Conservation (phyloP, 2,797 vertebrate species). For the Sebastes diaconus region DNA sequence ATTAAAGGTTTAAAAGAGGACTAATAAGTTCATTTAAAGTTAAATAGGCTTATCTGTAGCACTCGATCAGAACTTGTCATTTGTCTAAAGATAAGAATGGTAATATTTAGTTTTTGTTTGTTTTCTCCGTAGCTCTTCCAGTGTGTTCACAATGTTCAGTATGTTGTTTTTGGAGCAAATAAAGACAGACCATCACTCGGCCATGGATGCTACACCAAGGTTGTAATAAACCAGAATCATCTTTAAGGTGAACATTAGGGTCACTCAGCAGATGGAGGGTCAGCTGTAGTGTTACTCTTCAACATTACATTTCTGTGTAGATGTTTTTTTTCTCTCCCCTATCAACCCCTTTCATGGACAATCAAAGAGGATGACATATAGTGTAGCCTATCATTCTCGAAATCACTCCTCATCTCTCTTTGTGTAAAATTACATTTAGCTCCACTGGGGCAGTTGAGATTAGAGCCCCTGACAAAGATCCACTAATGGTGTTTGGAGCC, state of each 20-base stretch:
- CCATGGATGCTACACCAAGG: not conserved
- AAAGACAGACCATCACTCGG: not conserved
- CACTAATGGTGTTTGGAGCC: slow-evolving; percentile 60
- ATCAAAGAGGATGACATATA: slow-evolving; percentile 19
- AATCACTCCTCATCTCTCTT: slow-evolving; percentile 18
- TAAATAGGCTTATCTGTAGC: no score
- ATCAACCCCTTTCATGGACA: slow-evolving; percentile 1
- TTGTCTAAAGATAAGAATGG: no score
- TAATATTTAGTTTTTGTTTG: no score
- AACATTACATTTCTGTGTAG: not conserved
- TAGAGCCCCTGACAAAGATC: slow-evolving; percentile 57
- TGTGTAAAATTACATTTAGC: slow-evolving; percentile 51
- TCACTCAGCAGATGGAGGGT: slow-evolving; percentile 1
- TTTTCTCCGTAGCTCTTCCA: no score
- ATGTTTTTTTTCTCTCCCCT: not conserved
- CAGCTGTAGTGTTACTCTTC: not conserved
- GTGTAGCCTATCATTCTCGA: slow-evolving; percentile 10
- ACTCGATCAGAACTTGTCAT: no score
- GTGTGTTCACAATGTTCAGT: no score
- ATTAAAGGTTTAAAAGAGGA: no score
- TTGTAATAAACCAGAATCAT: not conserved
- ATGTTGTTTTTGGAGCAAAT: not conserved
- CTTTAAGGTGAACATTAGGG: not conserved
- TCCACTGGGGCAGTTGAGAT: slow-evolving; percentile 56
- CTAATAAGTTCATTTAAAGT: no score